Conservation (phyloP, 1,140 invertebrate species). For the Heliothis virescens region DNA sequence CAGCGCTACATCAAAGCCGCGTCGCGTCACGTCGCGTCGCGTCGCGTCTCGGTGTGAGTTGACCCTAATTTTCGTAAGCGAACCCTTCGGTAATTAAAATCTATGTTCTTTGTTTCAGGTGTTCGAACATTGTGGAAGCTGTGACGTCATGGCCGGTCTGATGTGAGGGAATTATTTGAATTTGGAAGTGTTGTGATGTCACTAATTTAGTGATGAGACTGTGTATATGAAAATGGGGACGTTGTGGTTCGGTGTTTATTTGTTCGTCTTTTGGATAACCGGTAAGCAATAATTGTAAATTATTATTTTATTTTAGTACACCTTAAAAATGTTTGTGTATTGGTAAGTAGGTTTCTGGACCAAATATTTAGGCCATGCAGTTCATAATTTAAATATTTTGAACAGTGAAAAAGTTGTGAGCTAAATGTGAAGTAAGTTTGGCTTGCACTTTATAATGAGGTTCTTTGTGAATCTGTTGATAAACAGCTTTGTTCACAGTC, state of each 20-base stretch:
- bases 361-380: slow-evolving; percentile 12
- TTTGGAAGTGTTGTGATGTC: slow-evolving; percentile 37
- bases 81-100: slow-evolving; percentile 40
- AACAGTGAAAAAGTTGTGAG: not conserved
- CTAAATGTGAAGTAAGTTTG: not conserved
- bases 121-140: not conserved
- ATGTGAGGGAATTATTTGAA: slow-evolving; percentile 32
- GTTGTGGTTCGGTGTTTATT: slow-evolving; percentile 55
- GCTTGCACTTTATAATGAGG: not conserved
- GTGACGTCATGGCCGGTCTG: slow-evolving; percentile 35
- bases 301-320: not conserved
- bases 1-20: too few relatives aligned
- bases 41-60: too few relatives aligned
- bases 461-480: too few relatives aligned
- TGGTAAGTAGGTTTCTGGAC: slow-evolving; percentile 5
- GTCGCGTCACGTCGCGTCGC: too few relatives aligned
- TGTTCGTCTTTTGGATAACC: slow-evolving; percentile 63
- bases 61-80: slow-evolving; percentile 19
- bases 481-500: too few relatives aligned
- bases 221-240: slow-evolving; percentile 59
- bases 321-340: not conserved
- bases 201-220: not conserved
- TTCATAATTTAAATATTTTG: slow-evolving; percentile 14
- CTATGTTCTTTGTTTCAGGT: slow-evolving; percentile 41
- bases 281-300: slow-evolving; percentile 58